Evolutionary conservation across 2,797 vertebrate species (phyloP), one percentile per base, ranked within the genome.

Genomic region (Orientallactaga sibirica): DNA sequence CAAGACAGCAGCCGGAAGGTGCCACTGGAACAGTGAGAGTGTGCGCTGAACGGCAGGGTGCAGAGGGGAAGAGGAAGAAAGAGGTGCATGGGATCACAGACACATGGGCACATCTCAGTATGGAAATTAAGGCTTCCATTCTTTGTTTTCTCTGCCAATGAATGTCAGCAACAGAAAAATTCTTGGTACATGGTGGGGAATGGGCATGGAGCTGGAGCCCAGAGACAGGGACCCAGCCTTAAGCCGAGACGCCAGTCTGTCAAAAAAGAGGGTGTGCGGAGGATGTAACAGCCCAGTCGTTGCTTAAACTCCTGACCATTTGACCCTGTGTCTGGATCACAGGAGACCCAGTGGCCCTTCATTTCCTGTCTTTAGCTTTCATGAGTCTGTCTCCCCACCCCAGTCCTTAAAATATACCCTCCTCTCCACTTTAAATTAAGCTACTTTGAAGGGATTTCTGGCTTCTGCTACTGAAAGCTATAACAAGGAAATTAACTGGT

Each of bases 221-320:
- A 2, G 29, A 5, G 70, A 16, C 11, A 3, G 41, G 20, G 73
- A n/a, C 27, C 52, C 29, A 11, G 0, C 5, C 3, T 9, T 25
- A 27, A 22, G 19, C 62, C 5, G 18, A 74, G 78, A 84, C 22
- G 22, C 37, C 19, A 1, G 19, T 33, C 18, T 10, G 1, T n/a
- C 66, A 27, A 58, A 8, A 0, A 4, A 4, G 58, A n/a, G 18
- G 25, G 16, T 2, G 22, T 24, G 11, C 0, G 27, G 43, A 14
- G 29, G 7, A n/a, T 0, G 0, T 19, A 22, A 33, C 19, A 2
- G 3, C 7, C 7, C 4, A 0, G 16, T 7, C 0, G 14, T 0
- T 0, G 6, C 4, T 62, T 43, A 22, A 18, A 71, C 7, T 79
- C 43, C 66, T 58, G n/a, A 64, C 27, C 5, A 5, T 9, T 1